phyloP scores from a whole-genome alignment of 1,140 invertebrate species.

The Propsilocerus akamusi region DNA sequence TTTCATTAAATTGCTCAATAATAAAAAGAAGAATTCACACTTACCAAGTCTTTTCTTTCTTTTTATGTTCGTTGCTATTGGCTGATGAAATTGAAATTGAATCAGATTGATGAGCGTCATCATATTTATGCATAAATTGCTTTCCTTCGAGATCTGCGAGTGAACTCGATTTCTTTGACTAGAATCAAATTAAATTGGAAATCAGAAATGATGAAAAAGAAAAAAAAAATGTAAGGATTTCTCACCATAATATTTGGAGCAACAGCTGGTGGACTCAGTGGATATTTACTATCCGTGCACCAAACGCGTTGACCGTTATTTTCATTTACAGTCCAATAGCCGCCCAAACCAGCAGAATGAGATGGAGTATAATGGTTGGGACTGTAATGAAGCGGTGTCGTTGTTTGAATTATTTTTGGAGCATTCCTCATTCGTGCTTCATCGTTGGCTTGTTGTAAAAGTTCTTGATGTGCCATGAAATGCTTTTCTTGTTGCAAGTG shows the following conservation, averaged over 20 bases:
- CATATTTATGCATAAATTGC: background rate
- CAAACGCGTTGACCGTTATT: background rate
- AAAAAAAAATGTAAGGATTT: background rate
- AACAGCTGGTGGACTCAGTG: background rate
- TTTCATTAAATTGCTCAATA: background rate
- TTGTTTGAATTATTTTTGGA: background rate
- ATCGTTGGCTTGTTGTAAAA: no score
- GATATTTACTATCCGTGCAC: background rate
- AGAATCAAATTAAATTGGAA: background rate
- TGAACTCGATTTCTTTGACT: background rate
- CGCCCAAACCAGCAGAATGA: background rate
- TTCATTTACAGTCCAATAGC: background rate
- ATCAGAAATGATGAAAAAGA: background rate
- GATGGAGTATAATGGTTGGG: background rate
- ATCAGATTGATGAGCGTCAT: background rate
- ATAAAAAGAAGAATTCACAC: background rate
- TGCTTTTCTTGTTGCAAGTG: background rate
- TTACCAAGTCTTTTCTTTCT: conserved; percentile 1
- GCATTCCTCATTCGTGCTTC: background rate
- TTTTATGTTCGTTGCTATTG: background rate
- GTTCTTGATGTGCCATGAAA: background rate
- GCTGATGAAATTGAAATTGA: background rate
- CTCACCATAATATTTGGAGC: background rate
- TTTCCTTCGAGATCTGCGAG: background rate
- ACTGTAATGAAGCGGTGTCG: background rate